Evolutionary conservation across 2,797 vertebrate genomes (phyloP).

Genomic region (Huso huso): DNA sequence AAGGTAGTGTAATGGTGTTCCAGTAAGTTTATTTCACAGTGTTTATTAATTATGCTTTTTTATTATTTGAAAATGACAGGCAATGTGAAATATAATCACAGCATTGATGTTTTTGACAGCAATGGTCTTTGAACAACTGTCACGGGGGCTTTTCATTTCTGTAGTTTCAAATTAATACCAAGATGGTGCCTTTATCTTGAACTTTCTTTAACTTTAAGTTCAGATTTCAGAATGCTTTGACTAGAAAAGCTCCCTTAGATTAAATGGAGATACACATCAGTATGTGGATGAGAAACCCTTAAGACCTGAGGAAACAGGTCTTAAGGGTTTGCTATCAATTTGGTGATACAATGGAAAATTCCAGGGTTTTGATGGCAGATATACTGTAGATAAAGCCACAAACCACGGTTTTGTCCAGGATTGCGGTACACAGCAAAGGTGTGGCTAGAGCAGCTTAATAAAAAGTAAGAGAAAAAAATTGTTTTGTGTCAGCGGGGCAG

Average conservation of each 20-base stretch:
- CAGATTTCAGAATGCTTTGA: not conserved
- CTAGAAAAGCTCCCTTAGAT: not conserved
- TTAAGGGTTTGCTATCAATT: slow-evolving; percentile 16
- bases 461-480: too few relatives aligned
- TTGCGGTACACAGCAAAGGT: not conserved
- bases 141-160: too few relatives aligned
- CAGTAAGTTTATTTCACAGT: too few relatives aligned
- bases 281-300: slow-evolving; percentile 8
- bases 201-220: slow-evolving; percentile 5
- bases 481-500: too few relatives aligned
- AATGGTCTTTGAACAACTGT: too few relatives aligned
- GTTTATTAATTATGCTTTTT: too few relatives aligned
- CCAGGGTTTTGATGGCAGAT: slow-evolving; percentile 9
- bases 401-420: slow-evolving; percentile 16
- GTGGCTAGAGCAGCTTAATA: not conserved
- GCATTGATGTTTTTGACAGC: too few relatives aligned
- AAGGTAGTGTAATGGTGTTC: too few relatives aligned
- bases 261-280: slow-evolving; percentile 10
- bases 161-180: too few relatives aligned
- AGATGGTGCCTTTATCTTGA: too few relatives aligned
- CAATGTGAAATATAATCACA: too few relatives aligned
- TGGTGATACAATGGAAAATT: slow-evolving; percentile 20
- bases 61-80: too few relatives aligned
- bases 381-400: slow-evolving; percentile 4
- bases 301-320: slow-evolving; percentile 9